A percentile compares a stretch with the other conserved stretches of the same genome.
phyloP scores from a whole-genome alignment of 2,113 vertebrate genomes.

The Bucco capensis region DNA sequence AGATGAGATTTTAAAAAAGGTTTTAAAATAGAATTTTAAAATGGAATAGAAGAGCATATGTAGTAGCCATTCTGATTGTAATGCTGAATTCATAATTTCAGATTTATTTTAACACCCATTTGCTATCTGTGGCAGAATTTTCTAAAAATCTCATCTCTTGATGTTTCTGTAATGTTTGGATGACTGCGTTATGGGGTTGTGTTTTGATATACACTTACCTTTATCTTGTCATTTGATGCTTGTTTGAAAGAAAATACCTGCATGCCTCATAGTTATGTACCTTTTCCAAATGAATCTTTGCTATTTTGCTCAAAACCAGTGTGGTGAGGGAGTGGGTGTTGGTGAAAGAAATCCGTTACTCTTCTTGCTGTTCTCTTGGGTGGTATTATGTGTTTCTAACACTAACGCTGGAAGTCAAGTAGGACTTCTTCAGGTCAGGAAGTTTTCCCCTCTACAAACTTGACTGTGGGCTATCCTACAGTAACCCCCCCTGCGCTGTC shows the following conservation, averaged over 20 bases:
- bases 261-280: not conserved
- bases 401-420: not conserved
- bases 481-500: not conserved
- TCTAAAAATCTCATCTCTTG: not conserved
- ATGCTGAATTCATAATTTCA: not conserved
- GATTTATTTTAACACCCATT: not conserved
- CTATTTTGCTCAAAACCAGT: not conserved
- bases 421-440: not conserved
- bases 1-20: not conserved
- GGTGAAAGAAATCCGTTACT: not conserved
- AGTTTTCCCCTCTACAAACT: not conserved
- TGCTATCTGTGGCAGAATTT: not conserved
- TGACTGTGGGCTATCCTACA: not conserved
- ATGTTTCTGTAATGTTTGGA: not conserved
- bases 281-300: not conserved
- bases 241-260: not conserved
- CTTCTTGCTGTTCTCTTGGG: not conserved
- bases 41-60: not conserved
- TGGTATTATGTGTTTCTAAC: not conserved
- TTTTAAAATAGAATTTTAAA: not conserved
- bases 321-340: not conserved
- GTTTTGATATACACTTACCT: not conserved
- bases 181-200: not conserved
- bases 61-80: not conserved
- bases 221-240: not conserved